A percentile compares a stretch with the other conserved stretches of the same genome.
Evolutionary conservation across 2,888 invertebrate species (phyloP).

Genomic region (Nebria brevicollis): DNA sequence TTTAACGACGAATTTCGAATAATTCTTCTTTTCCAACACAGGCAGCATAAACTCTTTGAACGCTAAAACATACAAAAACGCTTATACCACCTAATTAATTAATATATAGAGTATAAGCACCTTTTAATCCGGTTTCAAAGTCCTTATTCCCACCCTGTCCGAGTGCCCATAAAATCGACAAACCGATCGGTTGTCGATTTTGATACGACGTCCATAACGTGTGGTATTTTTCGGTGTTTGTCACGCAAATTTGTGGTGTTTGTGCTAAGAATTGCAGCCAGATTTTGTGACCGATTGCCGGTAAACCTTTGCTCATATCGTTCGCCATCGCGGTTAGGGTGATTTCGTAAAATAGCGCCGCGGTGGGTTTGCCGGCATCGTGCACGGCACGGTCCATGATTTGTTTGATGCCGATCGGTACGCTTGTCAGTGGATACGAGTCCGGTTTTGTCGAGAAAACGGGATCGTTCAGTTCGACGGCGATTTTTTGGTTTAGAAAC

Average conservation of each 20-base stretch:
- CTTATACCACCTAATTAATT: not conserved
- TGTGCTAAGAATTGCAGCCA: slow-evolving; percentile 76
- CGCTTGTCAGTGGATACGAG: slow-evolving; percentile 68
- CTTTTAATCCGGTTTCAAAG: slow-evolving; percentile 74
- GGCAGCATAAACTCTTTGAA: slow-evolving; percentile 82
- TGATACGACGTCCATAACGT: slow-evolving; percentile 79
- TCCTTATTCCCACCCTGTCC: slow-evolving; percentile 76
- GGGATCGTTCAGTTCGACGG: slow-evolving; percentile 72
- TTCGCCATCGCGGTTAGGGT: slow-evolving; percentile 76
- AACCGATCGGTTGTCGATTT: slow-evolving; percentile 77
- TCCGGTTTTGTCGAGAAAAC: slow-evolving; percentile 68
- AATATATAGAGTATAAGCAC: slow-evolving; percentile 59
- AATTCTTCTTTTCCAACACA: slow-evolving; percentile 76
- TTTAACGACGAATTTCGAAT: slow-evolving; percentile 71
- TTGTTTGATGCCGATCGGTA: slow-evolving; percentile 58
- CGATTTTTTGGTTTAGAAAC: slow-evolving; percentile 71
- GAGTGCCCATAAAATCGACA: slow-evolving; percentile 80
- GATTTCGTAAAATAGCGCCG: slow-evolving; percentile 76
- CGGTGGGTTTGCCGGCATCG: slow-evolving; percentile 71
- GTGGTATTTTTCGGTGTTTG: slow-evolving; percentile 71
- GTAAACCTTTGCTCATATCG: slow-evolving; percentile 76
- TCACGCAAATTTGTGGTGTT: slow-evolving; percentile 71
- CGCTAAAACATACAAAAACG: slow-evolving; percentile 62
- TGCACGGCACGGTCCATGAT: slow-evolving; percentile 66
- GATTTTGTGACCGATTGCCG: slow-evolving; percentile 75